Evolutionary conservation across 2,888 invertebrate species (phyloP), one percentile per base, ranked within the genome.

Genomic region (Andrena praecox): DNA sequence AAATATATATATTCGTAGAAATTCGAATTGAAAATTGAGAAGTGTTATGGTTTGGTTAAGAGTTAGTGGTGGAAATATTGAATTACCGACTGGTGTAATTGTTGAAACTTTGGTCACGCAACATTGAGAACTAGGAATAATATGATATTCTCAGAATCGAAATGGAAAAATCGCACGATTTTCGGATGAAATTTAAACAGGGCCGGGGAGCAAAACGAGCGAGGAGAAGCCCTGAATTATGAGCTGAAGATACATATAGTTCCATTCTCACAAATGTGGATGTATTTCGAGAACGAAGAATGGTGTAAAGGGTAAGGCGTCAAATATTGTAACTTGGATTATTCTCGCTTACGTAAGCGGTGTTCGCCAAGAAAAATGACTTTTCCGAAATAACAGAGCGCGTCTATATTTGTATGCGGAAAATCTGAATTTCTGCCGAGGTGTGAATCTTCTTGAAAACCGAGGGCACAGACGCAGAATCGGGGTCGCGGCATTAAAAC

Each of bases 281-380:
- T 48, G 12, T 31, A 1, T 12, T 16, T 16, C 7, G n/a, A 10
- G 63, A 77, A 72, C 50, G 67, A 60, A 48, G 33, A 74, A 74
- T 59, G 31, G 42, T 10, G 42, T 20, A 27, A 31, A 12, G 31
- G 33, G 27, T 33, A 67, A 74, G 67, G 67, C 27, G 59, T 50
- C n/a, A 66, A 74, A 67, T 48, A 60, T 67, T 52, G 31, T 66
- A 64, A 42, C n/a, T 1, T 16, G 35, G 29, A 60, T 70, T 69
- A 62, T 54, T 48, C 63, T 20, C 31, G 69, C 62, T 79, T 63
- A 27, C 62, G 33, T 33, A 56, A 63, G 56, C 50, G 42, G 12
- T 5, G n/a, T 16, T 31, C 60, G 63, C 62, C 63, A 62, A 59
- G 69, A 77, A 56, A 50, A 69, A 77, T 79, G 48, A 59, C 54